These are phyloP conservation scores for Vannuccia rotundouncinata DNA, from an alignment of 2,888 invertebrate genomes.

Conservation along the genomic window DNA sequence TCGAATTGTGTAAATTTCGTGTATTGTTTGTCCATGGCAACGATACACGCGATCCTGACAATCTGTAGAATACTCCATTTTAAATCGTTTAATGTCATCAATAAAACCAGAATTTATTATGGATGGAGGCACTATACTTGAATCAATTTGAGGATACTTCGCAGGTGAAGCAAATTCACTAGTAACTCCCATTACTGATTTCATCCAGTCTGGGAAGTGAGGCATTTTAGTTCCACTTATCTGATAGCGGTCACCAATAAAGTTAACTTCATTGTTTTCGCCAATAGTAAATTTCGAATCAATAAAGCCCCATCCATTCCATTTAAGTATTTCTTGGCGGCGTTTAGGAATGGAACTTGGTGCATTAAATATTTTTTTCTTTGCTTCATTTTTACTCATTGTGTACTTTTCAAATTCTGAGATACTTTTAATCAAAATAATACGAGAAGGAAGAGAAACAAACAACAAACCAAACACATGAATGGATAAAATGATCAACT, in stretches of 20 bases:
- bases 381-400: slow-evolving; percentile 1
- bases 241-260: slow-evolving; percentile 72
- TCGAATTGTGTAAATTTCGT: slow-evolving; percentile 75
- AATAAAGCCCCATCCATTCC: slow-evolving; percentile 99
- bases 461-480: too few species aligned
- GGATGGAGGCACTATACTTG: not conserved
- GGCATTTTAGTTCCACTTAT: slow-evolving; percentile 62
- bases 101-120: slow-evolving; percentile 59
- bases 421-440: too few species aligned
- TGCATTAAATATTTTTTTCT: slow-evolving; percentile 33
- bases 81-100: slow-evolving; percentile 60
- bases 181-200: slow-evolving; percentile 65
- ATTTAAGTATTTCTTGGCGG: slow-evolving; percentile 84
- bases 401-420: too few species aligned
- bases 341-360: slow-evolving; percentile 45
- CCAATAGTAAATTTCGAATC: slow-evolving; percentile 76
- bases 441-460: too few species aligned
- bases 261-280: slow-evolving; percentile 64
- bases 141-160: not conserved
- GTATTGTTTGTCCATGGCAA: slow-evolving; percentile 81
- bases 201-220: slow-evolving; percentile 73
- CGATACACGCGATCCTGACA: slow-evolving; percentile 77
- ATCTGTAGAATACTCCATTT: slow-evolving; percentile 65
- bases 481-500: too few species aligned
- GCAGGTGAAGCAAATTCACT: slow-evolving; percentile 52